Conservation (phyloP, 1,140 invertebrate genomes). For the Drosophila aff. region DNA sequence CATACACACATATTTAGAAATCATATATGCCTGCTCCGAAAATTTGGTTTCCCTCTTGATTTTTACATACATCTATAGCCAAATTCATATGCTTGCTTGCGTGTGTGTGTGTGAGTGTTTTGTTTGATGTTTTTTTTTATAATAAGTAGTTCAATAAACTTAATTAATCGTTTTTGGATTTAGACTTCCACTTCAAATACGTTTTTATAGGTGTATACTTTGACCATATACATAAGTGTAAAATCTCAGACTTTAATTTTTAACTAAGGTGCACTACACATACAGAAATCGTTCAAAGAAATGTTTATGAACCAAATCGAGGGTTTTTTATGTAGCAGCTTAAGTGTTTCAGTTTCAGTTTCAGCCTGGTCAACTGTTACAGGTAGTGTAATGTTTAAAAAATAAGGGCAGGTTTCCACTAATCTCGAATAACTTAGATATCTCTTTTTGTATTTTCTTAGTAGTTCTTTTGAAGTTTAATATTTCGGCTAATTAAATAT, state of each 20-base stretch:
- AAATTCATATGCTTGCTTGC: slow-evolving; percentile 52
- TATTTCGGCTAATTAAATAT: slow-evolving; percentile 83
- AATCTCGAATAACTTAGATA: slow-evolving; percentile 52
- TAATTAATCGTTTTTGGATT: slow-evolving; percentile 62
- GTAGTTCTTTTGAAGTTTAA: slow-evolving; percentile 79
- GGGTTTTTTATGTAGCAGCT: slow-evolving; percentile 23
- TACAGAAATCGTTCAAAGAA: slow-evolving; percentile 58
- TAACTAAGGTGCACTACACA: slow-evolving; percentile 83
- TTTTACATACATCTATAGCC: slow-evolving; percentile 64
- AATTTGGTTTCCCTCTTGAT: slow-evolving; percentile 46
- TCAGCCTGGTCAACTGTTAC: slow-evolving; percentile 32
- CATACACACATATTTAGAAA: slow-evolving; percentile 60
- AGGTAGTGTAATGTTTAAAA: slow-evolving; percentile 40
- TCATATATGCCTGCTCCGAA: slow-evolving; percentile 60
- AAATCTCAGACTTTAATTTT: slow-evolving; percentile 84
- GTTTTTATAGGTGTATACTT: slow-evolving; percentile 65
- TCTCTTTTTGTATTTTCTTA: slow-evolving; percentile 60
- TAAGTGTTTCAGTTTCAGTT: slow-evolving; percentile 15
- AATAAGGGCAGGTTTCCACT: slow-evolving; percentile 41
- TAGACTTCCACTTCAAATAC: slow-evolving; percentile 40
- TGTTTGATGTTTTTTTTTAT: slow-evolving; percentile 11
- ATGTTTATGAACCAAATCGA: slow-evolving; percentile 51
- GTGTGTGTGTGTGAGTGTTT: slow-evolving; percentile 1
- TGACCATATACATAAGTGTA: slow-evolving; percentile 72
- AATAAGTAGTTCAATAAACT: slow-evolving; percentile 69